These are phyloP conservation scores for Thamnaconus septentrionalis DNA, from an alignment of 2,113 vertebrate genomes.

Conservation along the genomic window DNA sequence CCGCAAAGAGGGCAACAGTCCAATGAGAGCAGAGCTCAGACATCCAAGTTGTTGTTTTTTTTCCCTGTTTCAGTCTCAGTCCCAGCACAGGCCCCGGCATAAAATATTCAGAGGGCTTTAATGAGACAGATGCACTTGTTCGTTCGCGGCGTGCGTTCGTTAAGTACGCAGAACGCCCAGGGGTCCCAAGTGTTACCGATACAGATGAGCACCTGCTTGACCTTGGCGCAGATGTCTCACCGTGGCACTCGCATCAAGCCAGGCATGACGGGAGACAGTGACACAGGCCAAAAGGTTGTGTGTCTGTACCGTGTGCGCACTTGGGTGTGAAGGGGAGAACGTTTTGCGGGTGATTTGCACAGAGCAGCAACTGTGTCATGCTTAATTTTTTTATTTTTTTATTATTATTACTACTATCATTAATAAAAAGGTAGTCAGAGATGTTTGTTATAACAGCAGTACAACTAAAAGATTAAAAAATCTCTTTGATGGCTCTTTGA, in stretches of 20 bases:
- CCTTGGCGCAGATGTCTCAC: conserved; percentile 56
- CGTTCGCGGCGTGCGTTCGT: conserved; percentile 58
- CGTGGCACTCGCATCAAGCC: conserved; percentile 12
- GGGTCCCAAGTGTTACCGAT: conserved; percentile 54
- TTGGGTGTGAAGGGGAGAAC: background rate
- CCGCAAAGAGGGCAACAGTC: conserved; percentile 41
- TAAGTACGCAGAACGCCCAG: conserved; percentile 64
- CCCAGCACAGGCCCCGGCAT: conserved; percentile 35
- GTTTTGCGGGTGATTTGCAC: background rate
- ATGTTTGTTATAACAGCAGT: too few species aligned
- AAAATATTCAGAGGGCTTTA: conserved; percentile 72
- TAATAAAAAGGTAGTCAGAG: too few species aligned
- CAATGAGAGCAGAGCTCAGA: conserved; percentile 22
- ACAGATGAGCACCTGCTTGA: conserved; percentile 61
- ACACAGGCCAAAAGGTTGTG: too few species aligned
- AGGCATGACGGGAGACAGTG: conserved; percentile 16
- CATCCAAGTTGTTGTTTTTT: conserved; percentile 20
- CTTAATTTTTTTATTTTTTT: too few species aligned
- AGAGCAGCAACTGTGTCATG: too few species aligned
- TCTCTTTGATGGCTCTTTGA: too few species aligned
- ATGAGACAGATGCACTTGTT: conserved; percentile 72
- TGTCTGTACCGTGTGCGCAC: too few species aligned
- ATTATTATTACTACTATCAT: too few species aligned
- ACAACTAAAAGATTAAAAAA: background rate
- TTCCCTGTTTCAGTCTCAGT: conserved; percentile 11